phyloP scores from a whole-genome alignment of 2,113 vertebrate species.

The Rhegmatorhina hoffmannsi region DNA sequence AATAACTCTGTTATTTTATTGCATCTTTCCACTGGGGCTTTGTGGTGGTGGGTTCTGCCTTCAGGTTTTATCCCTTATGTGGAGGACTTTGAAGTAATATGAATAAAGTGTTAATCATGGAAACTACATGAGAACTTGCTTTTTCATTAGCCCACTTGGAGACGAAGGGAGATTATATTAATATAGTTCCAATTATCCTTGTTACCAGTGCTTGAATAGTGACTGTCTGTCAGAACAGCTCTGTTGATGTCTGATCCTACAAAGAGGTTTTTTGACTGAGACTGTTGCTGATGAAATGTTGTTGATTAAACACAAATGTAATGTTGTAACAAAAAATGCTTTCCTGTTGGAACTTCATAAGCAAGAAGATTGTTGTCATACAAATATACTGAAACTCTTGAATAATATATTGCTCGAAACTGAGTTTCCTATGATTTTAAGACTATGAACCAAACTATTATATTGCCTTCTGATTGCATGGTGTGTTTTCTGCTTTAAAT shows the following conservation, averaged over 20 bases:
- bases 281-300: not conserved
- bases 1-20: not conserved
- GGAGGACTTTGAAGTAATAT: not conserved
- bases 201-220: not conserved
- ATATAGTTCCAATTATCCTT: not conserved
- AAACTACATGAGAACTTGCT: not conserved
- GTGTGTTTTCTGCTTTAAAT: slow-evolving; percentile 20
- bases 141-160: not conserved
- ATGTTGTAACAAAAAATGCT: not conserved
- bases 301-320: not conserved
- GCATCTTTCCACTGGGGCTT: not conserved
- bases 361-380: not conserved
- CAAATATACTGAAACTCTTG: not conserved
- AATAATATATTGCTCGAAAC: not conserved
- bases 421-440: not conserved
- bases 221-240: not conserved
- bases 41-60: not conserved
- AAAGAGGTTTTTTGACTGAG: not conserved
- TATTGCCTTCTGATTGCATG: not conserved
- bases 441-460: not conserved
- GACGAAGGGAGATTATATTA: not conserved
- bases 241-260: not conserved
- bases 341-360: not conserved
- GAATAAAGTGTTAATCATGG: not conserved
- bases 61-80: not conserved